Evolutionary conservation across 2,888 invertebrate species (phyloP).

Genomic region (Caenorhabditis panamensis): DNA sequence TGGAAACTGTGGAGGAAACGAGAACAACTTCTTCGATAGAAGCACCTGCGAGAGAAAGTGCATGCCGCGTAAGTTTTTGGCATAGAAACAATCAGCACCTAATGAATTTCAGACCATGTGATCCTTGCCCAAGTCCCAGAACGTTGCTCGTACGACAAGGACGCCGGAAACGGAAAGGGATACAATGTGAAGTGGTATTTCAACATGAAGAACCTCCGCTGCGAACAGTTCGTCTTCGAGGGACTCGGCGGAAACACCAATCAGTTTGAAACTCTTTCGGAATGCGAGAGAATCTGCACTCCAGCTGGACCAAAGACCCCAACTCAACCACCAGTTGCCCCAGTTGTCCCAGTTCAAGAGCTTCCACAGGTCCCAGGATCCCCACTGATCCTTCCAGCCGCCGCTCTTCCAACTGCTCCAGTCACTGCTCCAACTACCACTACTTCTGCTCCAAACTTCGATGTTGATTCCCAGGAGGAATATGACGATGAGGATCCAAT

Average conservation of each 20-base stretch:
- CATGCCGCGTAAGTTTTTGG: conserved; percentile 61
- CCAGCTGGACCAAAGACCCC: conserved; percentile 54
- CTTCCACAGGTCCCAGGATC: conserved; percentile 2
- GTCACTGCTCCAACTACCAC: conserved; percentile 15
- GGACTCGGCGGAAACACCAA: conserved; percentile 80
- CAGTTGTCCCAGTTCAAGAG: conserved; percentile 12
- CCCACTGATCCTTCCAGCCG: not conserved
- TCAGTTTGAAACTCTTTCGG: conserved; percentile 75
- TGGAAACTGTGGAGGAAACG: conserved; percentile 79
- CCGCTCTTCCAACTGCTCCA: conserved; percentile 15
- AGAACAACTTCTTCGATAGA: conserved; percentile 78
- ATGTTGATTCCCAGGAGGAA: conserved; percentile 41
- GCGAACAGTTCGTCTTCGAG: conserved; percentile 80
- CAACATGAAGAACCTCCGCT: conserved; percentile 78
- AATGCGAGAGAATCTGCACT: conserved; percentile 76
- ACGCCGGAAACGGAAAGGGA: conserved; percentile 77
- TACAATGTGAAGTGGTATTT: conserved; percentile 80
- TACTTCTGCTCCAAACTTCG: not conserved
- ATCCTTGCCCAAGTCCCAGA: conserved; percentile 73
- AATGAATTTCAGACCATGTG: conserved; percentile 48
- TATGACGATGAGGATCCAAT: conserved; percentile 54
- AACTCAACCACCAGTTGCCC: conserved; percentile 32
- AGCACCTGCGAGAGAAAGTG: conserved; percentile 69
- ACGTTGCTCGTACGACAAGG: conserved; percentile 74
- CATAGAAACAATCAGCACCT: not conserved